Evolutionary conservation across 2,113 vertebrate genomes (phyloP).

Genomic region (Seriola aureovittata): DNA sequence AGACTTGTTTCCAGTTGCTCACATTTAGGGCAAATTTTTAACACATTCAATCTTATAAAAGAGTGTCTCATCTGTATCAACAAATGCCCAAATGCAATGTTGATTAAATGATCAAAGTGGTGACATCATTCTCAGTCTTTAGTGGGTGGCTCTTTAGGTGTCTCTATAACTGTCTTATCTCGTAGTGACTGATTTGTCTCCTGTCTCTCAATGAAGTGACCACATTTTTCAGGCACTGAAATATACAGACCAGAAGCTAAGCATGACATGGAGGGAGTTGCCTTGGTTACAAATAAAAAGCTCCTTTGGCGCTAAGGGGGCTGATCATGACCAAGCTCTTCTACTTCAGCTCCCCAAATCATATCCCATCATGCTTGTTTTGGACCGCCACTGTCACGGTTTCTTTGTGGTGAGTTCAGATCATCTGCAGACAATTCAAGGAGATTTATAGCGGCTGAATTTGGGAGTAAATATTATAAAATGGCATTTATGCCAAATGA

Average conservation of each 20-base stretch:
- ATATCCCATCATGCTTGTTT: slow-evolving; percentile 60
- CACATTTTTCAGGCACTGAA: slow-evolving; percentile 44
- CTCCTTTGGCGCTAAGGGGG: slow-evolving; percentile 31
- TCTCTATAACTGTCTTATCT: slow-evolving; percentile 43
- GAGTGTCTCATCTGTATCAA: not conserved
- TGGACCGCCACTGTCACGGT: slow-evolving; percentile 24
- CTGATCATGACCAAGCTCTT: slow-evolving; percentile 65
- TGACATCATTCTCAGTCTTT: slow-evolving; percentile 6
- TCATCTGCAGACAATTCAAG: slow-evolving; percentile 52
- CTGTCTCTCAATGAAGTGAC: slow-evolving; percentile 25
- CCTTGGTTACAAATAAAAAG: slow-evolving; percentile 55
- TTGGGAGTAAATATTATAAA: slow-evolving; percentile 30
- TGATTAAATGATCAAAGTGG: slow-evolving; percentile 10
- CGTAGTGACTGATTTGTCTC: slow-evolving; percentile 21
- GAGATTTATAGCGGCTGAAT: slow-evolving; percentile 57
- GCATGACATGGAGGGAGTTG: slow-evolving; percentile 44
- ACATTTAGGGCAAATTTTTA: not conserved
- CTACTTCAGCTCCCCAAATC: slow-evolving; percentile 60
- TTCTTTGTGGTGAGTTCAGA: slow-evolving; percentile 38
- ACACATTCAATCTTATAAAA: too few species aligned
- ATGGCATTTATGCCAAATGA: slow-evolving; percentile 9
- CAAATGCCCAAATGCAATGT: not conserved
- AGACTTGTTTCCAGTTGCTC: not conserved
- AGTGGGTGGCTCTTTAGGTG: slow-evolving; percentile 20
- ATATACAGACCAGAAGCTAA: slow-evolving; percentile 37